Evolutionary conservation across 2,888 invertebrate genomes (phyloP), one percentile per base, ranked within the genome.

Genomic region (Ectropis crepuscularia): DNA sequence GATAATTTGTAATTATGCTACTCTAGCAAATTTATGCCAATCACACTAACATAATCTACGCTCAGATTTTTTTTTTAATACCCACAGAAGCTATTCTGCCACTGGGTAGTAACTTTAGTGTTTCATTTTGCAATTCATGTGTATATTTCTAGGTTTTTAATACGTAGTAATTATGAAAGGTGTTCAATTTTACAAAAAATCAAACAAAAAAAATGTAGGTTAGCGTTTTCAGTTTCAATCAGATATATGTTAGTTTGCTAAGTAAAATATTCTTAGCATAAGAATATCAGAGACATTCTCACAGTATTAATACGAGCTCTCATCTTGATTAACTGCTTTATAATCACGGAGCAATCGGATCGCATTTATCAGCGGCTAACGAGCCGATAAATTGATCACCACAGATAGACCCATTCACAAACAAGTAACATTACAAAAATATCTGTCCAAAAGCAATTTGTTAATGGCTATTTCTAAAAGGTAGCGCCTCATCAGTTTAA

Each of bases 321-420:
- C 79, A 88, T 85, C 82, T 81, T 85, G 86, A 88, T 87, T 79
- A 84, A 90, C 78, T 79, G 79, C 77, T 85, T 87, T 87, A 89
- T 89, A 86, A 89, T 88, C 89, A 85, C 77, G 80, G 78, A 85
- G 76, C 81, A 82, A 87, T 88, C 83, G 79, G 80, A 79, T 77
- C 77, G 72, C 83, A 90, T 91, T 88, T 86, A 88, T 90, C 83
- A 86, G 80, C 69, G 74, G 74, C 82, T 90, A 90, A 91, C 86
- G 87, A 90, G 85, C 82, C 83, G 85, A 90, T 89, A 87, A 91
- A 89, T 88, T 87, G 88, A 88, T 88, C 85, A 82, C 82, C 79
- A 81, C 74, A 86, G 87, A 89, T 88, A 87, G 85, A 81, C 75
- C 81, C 80, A 83, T 86, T 87, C 83, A 88, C 85, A 85, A 86